Evolutionary conservation across 64 coral and sea anemone species (phyloP).

Genomic region (Montipora efflorescens): DNA sequence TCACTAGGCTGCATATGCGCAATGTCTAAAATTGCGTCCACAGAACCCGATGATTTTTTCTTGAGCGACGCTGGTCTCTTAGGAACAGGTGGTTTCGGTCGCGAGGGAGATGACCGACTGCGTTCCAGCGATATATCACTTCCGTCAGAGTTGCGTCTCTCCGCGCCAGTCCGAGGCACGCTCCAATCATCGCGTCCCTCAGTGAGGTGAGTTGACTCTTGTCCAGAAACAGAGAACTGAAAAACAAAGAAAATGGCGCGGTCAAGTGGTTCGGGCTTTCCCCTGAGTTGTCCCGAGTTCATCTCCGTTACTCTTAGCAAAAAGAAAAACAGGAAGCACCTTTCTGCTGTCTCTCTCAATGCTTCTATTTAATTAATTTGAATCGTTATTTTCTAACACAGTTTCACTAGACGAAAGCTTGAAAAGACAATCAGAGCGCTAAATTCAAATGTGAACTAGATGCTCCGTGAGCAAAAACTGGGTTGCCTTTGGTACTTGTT

Average conservation of each 20-base stretch:
- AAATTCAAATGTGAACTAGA: too few species aligned
- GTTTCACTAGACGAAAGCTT: too few species aligned
- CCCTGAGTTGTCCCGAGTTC: too few species aligned
- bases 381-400: too few species aligned
- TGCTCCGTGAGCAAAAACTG: too few species aligned
- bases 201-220: background rate
- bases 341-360: too few species aligned
- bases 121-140: background rate
- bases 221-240: background rate
- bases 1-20: background rate
- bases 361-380: too few species aligned
- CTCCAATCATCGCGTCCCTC: background rate
- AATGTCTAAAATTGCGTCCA: slow-evolving; percentile 3
- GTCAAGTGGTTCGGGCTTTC: too few species aligned
- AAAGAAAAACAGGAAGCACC: too few species aligned
- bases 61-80: slow-evolving; percentile 20
- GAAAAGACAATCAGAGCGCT: too few species aligned
- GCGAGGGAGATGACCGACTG: slow-evolving; percentile 18
- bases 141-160: background rate
- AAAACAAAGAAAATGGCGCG: background rate
- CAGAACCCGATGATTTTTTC: background rate
- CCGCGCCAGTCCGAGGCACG: background rate
- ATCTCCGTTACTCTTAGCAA: too few species aligned
- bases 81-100: slow-evolving; percentile 27
- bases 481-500: too few species aligned